phyloP scores from a whole-genome alignment of 2,888 invertebrate species.

The Tridacna crocea region DNA sequence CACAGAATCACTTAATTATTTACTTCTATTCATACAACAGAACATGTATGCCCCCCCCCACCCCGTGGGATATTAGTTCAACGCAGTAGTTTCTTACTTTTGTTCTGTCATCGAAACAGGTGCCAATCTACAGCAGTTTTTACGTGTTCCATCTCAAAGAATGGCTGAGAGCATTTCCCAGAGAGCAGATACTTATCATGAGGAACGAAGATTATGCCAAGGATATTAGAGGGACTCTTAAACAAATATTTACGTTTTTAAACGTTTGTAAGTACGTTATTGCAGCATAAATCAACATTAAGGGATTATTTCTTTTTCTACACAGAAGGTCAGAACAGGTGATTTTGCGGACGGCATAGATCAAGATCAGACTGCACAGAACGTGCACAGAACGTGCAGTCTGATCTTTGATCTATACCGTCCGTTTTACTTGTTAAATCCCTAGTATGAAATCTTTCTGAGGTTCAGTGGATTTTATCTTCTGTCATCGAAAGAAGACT shows the following conservation, averaged over 20 bases:
- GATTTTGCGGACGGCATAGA: not conserved
- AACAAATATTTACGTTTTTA: constrained; percentile 26
- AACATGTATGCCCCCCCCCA: too few species aligned
- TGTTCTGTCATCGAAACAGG: constrained; percentile 20
- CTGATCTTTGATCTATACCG: not conserved
- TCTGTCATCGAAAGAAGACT: too few species aligned
- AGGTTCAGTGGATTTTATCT: too few species aligned
- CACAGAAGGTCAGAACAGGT: not conserved
- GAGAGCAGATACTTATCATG: constrained; percentile 53
- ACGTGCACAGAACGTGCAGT: too few species aligned
- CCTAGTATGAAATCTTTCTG: too few species aligned
- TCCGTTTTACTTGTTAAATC: not conserved
- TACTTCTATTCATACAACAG: not conserved
- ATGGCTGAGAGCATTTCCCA: constrained; percentile 59
- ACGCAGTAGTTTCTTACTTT: too few species aligned
- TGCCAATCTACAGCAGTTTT: constrained; percentile 56
- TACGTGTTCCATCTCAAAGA: constrained; percentile 53
- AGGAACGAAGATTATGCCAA: constrained; percentile 54
- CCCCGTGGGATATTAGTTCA: too few species aligned
- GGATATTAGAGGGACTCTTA: constrained; percentile 37
- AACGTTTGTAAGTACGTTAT: constrained; percentile 35
- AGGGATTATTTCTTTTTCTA: not conserved
- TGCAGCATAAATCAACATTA: not conserved
- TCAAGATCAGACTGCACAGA: too few species aligned
- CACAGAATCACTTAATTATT: not conserved